These are phyloP conservation scores for Macroglossus sobrinus DNA, from an alignment of 2,113 vertebrate species.

Conservation along the genomic window DNA sequence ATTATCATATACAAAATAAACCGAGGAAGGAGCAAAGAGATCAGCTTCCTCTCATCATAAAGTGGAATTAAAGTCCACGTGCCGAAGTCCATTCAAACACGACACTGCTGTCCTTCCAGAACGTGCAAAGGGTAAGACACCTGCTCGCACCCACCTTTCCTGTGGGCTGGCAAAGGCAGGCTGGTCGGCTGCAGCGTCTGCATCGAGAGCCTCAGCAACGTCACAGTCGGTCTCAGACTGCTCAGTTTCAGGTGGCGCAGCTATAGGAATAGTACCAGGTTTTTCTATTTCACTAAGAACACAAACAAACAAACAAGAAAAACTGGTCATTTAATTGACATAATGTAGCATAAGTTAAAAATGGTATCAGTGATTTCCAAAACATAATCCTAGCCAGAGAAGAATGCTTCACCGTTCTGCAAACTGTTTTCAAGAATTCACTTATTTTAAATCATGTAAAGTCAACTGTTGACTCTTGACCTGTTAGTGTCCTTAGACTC, in stretches of 20 bases:
- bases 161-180: slow-evolving; percentile 88
- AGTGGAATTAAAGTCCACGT: background rate
- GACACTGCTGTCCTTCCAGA: background rate
- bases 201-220: slow-evolving; percentile 87
- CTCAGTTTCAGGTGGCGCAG: slow-evolving; percentile 87
- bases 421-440: slow-evolving; percentile 42
- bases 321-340: background rate
- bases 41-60: background rate
- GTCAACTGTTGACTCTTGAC: background rate
- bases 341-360: slow-evolving; percentile 6
- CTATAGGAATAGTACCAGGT: slow-evolving; percentile 89
- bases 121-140: background rate
- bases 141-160: slow-evolving; percentile 87
- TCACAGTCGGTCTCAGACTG: slow-evolving; percentile 89
- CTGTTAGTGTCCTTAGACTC: background rate
- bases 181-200: slow-evolving; percentile 85
- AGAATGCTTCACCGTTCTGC: background rate
- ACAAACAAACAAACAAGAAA: slow-evolving; percentile 84
- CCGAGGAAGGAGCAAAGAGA: background rate
- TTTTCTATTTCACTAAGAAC: slow-evolving; percentile 92
- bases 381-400: slow-evolving; percentile 6
- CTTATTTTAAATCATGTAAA: slow-evolving; percentile 11
- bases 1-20: slow-evolving; percentile 14
- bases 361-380: background rate
- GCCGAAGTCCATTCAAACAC: background rate